Evolutionary conservation across 2,888 invertebrate species (phyloP), one percentile per base, ranked within the genome.

Genomic region (Archips xylosteana): DNA sequence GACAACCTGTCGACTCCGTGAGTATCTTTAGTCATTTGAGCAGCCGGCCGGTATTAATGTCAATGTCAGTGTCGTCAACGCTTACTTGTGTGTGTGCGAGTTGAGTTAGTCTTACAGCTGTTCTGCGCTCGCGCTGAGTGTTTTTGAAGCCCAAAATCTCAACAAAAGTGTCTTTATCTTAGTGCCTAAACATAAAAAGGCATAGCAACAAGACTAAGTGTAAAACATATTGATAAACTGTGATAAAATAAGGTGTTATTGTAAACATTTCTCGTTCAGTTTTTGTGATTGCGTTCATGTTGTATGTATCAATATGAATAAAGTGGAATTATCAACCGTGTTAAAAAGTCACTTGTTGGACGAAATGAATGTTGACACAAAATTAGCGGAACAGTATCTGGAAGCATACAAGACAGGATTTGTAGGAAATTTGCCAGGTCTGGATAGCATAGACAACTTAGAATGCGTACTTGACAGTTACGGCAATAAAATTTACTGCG

Each of bases 321-420:
- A 60, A 65, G 65, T 66, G 65, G 2, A 34, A n/a, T 51, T 70
- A 8, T 45, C 13, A 13, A 32, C 59, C 15, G n/a, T 74, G 9
- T 74, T 70, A 34, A 62, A 51, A 9, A 64, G 51, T 13, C 62
- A 51, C 1, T 67, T 67, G 49, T 57, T 68, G 23, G 67, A 71
- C 39, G 36, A 64, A 15, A 51, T 34, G 49, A 36, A n/a, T 3
- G 65, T 70, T 23, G 45, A 66, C n/a, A 66, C 68, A 4, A 66
- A 15, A n/a, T 47, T 49, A 23, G 70, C 51, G 2, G 60, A 54
- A 10, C 60, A 70, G 10, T 74, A 74, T 45, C 70, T 74, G 36
- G 23, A 49, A 15, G 12, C 1, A 0, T 34, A 36, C 68, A 74
- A n/a, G 57, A 13, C 13, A 62, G 67, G 57, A 57, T 57, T 72